A percentile compares a stretch with the other conserved stretches of the same genome.
Conservation (phyloP, 2,888 invertebrate genomes). For the Drosophila quinaria region DNA sequence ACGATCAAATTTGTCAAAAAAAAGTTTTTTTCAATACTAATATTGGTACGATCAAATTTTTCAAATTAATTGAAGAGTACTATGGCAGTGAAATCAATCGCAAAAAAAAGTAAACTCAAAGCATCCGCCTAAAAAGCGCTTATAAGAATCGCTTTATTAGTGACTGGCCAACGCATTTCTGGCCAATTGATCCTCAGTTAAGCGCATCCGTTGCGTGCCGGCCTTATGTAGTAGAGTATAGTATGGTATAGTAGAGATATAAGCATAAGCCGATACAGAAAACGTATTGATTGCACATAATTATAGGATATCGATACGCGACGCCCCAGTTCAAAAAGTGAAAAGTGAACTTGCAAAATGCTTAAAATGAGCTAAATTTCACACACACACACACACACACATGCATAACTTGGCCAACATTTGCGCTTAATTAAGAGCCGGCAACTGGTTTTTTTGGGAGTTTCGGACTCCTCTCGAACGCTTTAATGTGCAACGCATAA, state of each 20-base stretch:
- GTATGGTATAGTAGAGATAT: background rate
- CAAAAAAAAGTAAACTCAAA: slow-evolving; percentile 3
- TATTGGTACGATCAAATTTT: too few species aligned
- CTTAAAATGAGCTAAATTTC: slow-evolving; percentile 24
- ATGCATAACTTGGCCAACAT: slow-evolving; percentile 63
- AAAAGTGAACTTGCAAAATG: slow-evolving; percentile 46
- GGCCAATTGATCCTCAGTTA: slow-evolving; percentile 34
- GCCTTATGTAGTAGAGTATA: slow-evolving; percentile 12
- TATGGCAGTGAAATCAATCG: slow-evolving; percentile 30
- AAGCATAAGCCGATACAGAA: slow-evolving; percentile 66
- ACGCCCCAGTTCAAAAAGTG: slow-evolving; percentile 36
- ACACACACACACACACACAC: slow-evolving; percentile 17
- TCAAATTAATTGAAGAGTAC: background rate
- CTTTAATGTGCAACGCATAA: slow-evolving; percentile 50
- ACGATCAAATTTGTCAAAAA: too few species aligned
- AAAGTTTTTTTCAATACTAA: too few species aligned
- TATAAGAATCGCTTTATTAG: slow-evolving; percentile 51
- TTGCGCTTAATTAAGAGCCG: slow-evolving; percentile 67
- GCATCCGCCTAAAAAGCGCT: slow-evolving; percentile 47
- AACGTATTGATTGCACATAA: slow-evolving; percentile 81
- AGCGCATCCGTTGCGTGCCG: slow-evolving; percentile 50
- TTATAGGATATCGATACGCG: slow-evolving; percentile 66
- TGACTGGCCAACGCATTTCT: slow-evolving; percentile 6
- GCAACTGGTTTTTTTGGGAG: slow-evolving; percentile 62
- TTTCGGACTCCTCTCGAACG: background rate